phyloP scores from a whole-genome alignment of 1,140 invertebrate genomes.

The Pseudomyrmex gracilis region DNA sequence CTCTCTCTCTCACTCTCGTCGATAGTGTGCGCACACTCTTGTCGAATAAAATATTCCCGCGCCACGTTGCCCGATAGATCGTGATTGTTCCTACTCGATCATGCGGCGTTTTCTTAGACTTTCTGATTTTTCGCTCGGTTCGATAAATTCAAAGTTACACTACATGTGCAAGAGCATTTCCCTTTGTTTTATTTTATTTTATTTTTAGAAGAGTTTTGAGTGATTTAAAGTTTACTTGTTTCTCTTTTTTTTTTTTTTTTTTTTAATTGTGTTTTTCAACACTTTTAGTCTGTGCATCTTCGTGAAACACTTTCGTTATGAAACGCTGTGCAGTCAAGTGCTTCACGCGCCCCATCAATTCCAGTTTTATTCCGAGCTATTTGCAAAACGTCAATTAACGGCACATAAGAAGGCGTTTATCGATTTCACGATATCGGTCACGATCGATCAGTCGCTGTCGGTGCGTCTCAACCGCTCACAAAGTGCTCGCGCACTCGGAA shows the following conservation, averaged over 20 bases:
- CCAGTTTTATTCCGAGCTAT: conserved; percentile 38
- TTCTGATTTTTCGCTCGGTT: not conserved
- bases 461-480: conserved; percentile 39
- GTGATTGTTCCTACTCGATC: conserved; percentile 36
- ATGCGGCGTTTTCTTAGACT: not conserved
- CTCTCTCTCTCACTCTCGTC: not conserved
- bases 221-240: too few species aligned
- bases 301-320: too few species aligned
- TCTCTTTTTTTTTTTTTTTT: too few species aligned
- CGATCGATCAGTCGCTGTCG: conserved; percentile 42
- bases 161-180: not conserved
- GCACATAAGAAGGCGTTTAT: not conserved
- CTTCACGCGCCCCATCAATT: not conserved
- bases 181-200: conserved; percentile 5
- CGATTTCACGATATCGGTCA: conserved; percentile 16
- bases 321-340: not conserved
- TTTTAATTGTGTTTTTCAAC: too few species aligned
- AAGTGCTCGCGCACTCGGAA: conserved; percentile 55
- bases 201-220: too few species aligned
- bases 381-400: conserved; percentile 35
- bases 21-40: not conserved
- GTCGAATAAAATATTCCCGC: conserved; percentile 64
- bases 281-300: not conserved
- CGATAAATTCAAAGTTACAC: conserved; percentile 28
- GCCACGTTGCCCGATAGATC: not conserved